Evolutionary conservation across 2,888 invertebrate species (phyloP).

Genomic region (Fissipunctia ypsillon): DNA sequence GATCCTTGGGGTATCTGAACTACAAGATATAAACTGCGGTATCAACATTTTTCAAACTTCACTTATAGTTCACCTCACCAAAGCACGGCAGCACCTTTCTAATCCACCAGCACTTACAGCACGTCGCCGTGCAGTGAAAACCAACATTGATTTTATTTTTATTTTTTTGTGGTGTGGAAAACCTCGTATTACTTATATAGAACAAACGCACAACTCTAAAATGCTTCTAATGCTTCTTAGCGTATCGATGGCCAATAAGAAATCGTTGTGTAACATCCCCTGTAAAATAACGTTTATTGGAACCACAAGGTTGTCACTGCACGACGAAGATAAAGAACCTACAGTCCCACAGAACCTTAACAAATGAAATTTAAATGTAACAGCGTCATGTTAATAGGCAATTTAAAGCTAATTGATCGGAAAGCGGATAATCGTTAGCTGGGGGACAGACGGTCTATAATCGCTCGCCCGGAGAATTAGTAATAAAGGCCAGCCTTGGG

Average conservation of each 20-base stretch:
- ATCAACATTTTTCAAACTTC: neutral
- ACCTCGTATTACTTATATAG: neutral
- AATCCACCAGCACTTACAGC: too few relatives aligned
- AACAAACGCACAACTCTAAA: neutral
- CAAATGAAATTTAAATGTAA: conserved; percentile 47
- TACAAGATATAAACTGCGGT: neutral
- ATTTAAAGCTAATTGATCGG: conserved; percentile 58
- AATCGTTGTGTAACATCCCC: too few relatives aligned
- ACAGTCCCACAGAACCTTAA: conserved; percentile 10
- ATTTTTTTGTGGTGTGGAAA: neutral
- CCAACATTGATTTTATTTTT: neutral
- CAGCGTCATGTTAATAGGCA: conserved; percentile 40
- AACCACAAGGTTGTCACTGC: neutral
- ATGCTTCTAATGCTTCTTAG: neutral
- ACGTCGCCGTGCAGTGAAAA: too few relatives aligned
- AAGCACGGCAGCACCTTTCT: too few relatives aligned
- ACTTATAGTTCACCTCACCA: neutral
- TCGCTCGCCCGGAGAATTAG: conserved; percentile 54
- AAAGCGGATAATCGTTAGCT: conserved; percentile 58
- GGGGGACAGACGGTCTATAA: conserved; percentile 52
- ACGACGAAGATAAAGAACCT: neutral
- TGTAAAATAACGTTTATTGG: neutral
- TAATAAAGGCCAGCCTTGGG: conserved; percentile 35
- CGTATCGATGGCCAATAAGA: neutral
- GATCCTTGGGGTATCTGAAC: too few relatives aligned